These are phyloP conservation scores for Drymonia ruficornis DNA, from an alignment of 2,888 invertebrate genomes.

Conservation along the genomic window DNA sequence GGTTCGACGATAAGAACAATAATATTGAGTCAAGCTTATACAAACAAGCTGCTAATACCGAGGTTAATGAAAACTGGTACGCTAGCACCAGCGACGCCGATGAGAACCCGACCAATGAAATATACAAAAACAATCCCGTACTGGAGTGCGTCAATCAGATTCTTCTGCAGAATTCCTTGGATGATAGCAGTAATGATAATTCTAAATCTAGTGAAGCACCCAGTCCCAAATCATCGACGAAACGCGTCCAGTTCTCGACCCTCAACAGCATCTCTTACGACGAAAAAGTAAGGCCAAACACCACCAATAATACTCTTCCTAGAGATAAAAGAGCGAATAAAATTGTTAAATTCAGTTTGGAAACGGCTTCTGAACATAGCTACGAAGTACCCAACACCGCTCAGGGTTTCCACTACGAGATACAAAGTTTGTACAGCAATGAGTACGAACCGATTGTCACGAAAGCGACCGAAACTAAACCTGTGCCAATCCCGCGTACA, in stretches of 20 bases:
- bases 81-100: constrained; percentile 92
- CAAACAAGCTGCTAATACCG: constrained; percentile 62
- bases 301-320: constrained; percentile 66
- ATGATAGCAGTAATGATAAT: constrained; percentile 82
- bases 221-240: constrained; percentile 78
- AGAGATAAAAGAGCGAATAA: constrained; percentile 79
- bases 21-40: constrained; percentile 58
- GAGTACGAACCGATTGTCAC: constrained; percentile 90
- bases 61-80: constrained; percentile 91
- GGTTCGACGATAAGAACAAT: constrained; percentile 69
- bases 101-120: constrained; percentile 88
- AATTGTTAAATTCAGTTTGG: constrained; percentile 81
- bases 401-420: constrained; percentile 80
- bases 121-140: constrained; percentile 92
- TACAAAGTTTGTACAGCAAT: constrained; percentile 89
- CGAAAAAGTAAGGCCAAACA: constrained; percentile 68
- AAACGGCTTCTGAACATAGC: constrained; percentile 83
- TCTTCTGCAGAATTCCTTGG: constrained; percentile 89
- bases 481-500: constrained; percentile 61
- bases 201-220: constrained; percentile 78
- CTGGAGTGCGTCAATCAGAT: constrained; percentile 95
- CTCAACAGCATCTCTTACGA: constrained; percentile 86
- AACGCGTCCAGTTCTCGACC: constrained; percentile 87
- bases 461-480: constrained; percentile 67
- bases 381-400: constrained; percentile 86